Percentiles rank a stretch among this genome's conserved stretches.
phyloP scores from a whole-genome alignment of 2,113 vertebrate genomes.

The Clarias magur region DNA sequence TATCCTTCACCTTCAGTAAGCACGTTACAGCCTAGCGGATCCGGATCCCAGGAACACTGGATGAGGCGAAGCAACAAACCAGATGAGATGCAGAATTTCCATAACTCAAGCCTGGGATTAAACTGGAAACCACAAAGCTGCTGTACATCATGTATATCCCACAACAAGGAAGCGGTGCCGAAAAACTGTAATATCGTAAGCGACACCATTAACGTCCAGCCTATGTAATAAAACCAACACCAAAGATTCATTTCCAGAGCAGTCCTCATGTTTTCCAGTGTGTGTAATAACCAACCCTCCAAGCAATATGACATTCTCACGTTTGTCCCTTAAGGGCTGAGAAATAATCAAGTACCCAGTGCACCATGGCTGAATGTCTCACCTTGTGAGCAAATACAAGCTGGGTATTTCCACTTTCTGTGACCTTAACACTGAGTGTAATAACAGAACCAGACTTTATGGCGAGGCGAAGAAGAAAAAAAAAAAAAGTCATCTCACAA shows the following conservation, averaged over 20 bases:
- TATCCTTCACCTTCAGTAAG: neutral
- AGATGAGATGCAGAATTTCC: neutral
- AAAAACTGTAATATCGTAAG: neutral
- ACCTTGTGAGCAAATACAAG: neutral
- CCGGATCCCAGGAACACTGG: neutral
- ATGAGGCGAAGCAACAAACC: neutral
- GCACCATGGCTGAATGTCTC: neutral
- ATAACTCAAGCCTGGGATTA: neutral
- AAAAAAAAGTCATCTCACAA: conserved; percentile 5
- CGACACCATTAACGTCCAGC: neutral
- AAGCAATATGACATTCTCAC: neutral
- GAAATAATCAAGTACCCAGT: neutral
- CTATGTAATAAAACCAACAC: neutral
- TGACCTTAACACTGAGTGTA: conserved; percentile 30
- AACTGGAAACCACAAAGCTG: neutral
- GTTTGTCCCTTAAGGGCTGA: neutral
- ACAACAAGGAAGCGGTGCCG: neutral
- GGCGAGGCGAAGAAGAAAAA: neutral
- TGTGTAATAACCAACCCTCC: conserved; percentile 10
- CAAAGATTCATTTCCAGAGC: neutral
- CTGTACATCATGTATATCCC: neutral
- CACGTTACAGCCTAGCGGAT: neutral
- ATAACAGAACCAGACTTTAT: neutral
- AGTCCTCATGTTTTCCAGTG: neutral
- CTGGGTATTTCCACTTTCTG: neutral